phyloP scores from a whole-genome alignment of 2,888 invertebrate genomes.

The Meiosimyza platycephala region DNA sequence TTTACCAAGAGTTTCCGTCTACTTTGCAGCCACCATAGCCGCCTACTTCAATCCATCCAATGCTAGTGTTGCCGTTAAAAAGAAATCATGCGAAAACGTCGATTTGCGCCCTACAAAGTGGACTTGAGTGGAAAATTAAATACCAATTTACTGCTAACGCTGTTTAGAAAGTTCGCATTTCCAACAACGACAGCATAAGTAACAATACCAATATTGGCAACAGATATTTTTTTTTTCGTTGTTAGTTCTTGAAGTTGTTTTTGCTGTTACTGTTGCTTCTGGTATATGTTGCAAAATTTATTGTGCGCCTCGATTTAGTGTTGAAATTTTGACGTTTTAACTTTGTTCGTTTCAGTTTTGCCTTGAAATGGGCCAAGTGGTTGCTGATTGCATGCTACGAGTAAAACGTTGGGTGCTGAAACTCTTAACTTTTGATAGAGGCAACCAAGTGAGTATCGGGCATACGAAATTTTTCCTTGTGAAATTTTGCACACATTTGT shows the following conservation, averaged over 20 bases:
- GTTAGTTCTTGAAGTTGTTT: constrained; percentile 1
- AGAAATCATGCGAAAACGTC: constrained; percentile 20
- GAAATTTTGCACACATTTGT: too few species aligned
- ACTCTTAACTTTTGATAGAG: background rate
- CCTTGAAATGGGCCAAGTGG: background rate
- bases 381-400: too few species aligned
- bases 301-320: constrained; percentile 6
- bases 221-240: background rate
- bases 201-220: background rate
- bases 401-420: too few species aligned
- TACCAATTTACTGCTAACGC: constrained; percentile 25
- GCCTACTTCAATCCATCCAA: background rate
- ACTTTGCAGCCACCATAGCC: background rate
- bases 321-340: constrained; percentile 30
- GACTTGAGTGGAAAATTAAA: constrained; percentile 28
- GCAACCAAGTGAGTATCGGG: background rate
- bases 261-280: background rate
- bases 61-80: constrained; percentile 19
- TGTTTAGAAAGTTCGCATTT: constrained; percentile 1
- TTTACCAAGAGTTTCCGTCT: background rate
- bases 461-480: background rate
- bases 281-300: constrained; percentile 25
- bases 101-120: constrained; percentile 24
- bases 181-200: background rate
- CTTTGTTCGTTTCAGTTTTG: background rate